Percentiles rank a stretch among this genome's conserved stretches.
These are phyloP conservation scores for Sycophila sp. DNA, from an alignment of 1,140 invertebrate species.

Conservation along the genomic window DNA sequence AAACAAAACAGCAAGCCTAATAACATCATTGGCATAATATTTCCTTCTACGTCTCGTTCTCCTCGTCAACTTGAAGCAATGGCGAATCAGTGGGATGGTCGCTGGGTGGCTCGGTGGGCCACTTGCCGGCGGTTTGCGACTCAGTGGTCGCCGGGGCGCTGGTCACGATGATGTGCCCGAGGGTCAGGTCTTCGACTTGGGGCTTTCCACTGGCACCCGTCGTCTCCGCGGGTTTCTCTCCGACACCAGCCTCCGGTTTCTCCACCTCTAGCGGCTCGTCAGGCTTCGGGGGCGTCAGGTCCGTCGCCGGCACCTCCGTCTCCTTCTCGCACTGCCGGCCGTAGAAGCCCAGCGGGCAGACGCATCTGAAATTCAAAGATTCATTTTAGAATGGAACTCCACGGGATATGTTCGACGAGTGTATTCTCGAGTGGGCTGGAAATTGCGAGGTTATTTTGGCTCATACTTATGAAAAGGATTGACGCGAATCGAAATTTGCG, in stretches of 20 bases:
- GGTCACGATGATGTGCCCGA: conserved; percentile 57
- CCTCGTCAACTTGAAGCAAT: conserved; percentile 51
- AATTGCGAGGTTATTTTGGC: too few relatives aligned
- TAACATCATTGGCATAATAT: too few relatives aligned
- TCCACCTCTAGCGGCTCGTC: conserved; percentile 31
- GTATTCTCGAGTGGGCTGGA: too few relatives aligned
- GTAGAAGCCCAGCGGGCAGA: conserved; percentile 58
- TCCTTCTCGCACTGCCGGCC: conserved; percentile 62
- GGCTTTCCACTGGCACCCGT: conserved; percentile 47
- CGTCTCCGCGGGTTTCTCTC: background rate
- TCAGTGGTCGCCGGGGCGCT: conserved; percentile 48
- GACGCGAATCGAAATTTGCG: background rate
- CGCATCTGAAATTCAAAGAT: conserved; percentile 49
- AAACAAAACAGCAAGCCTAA: too few relatives aligned
- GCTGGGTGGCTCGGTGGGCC: conserved; percentile 59
- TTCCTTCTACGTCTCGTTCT: conserved; percentile 62
- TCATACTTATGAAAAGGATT: too few relatives aligned
- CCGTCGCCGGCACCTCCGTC: conserved; percentile 56
- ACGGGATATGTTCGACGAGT: too few relatives aligned
- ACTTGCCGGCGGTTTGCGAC: conserved; percentile 61
- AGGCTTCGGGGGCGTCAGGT: conserved; percentile 57
- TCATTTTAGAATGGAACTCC: too few relatives aligned
- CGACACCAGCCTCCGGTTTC: conserved; percentile 14
- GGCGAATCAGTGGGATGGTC: conserved; percentile 54
- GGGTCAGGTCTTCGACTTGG: too few relatives aligned